Evolutionary conservation across 37 sponge, comb jelly and placozoan genomes (phyloP).

Genomic region (Hexactinellida sp.): DNA sequence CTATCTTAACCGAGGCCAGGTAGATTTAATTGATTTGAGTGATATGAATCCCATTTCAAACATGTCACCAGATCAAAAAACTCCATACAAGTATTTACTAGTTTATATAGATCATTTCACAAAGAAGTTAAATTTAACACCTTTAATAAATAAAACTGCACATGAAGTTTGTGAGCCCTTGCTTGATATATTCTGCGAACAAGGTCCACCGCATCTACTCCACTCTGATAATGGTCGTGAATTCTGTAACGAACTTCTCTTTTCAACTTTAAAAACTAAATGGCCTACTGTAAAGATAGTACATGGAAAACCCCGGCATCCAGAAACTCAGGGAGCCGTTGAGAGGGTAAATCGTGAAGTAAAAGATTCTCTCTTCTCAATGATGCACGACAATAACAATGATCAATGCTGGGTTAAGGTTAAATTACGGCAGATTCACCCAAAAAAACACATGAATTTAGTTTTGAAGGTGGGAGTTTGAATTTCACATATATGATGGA

Average conservation of each 20-base stretch:
- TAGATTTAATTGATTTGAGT: too few relatives aligned
- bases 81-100: background rate
- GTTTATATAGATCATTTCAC: background rate
- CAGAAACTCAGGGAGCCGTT: background rate
- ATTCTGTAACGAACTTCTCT: background rate
- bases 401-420: slow-evolving; percentile 2
- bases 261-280: background rate
- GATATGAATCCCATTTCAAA: too few relatives aligned
- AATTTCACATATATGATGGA: too few relatives aligned
- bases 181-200: background rate
- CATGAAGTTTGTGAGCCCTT: background rate
- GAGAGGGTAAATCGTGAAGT: background rate
- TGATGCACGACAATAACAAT: slow-evolving; percentile 1
- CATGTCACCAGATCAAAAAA: too few relatives aligned
- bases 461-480: too few relatives aligned
- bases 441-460: too few relatives aligned
- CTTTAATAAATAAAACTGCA: background rate
- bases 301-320: background rate
- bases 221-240: background rate
- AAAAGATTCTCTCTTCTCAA: background rate
- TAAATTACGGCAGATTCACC: too few relatives aligned
- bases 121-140: background rate
- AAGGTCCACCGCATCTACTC: too few relatives aligned
- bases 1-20: too few relatives aligned
- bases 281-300: background rate